Conservation (phyloP, 2,113 vertebrate species). For the Bombycilla garrulus region DNA sequence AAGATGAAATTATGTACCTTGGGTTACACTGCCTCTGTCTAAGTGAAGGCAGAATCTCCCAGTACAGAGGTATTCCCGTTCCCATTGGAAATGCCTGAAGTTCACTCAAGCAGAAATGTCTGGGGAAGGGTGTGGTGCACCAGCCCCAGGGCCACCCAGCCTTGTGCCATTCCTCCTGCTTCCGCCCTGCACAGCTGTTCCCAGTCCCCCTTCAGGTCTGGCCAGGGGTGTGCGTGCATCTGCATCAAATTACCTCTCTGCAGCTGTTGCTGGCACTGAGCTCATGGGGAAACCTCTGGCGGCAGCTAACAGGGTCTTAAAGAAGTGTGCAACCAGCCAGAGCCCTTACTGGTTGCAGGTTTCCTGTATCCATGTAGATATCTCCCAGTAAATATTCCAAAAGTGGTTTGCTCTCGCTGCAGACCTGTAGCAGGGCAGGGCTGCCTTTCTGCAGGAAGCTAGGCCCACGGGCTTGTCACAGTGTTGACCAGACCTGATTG, state of each 20-base stretch:
- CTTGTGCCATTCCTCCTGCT: neutral
- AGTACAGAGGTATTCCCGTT: neutral
- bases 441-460: neutral
- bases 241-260: neutral
- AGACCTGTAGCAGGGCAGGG: neutral
- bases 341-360: neutral
- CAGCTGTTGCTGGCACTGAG: neutral
- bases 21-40: neutral
- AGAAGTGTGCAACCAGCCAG: neutral
- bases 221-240: neutral
- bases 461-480: accelerated
- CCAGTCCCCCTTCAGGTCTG: neutral
- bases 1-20: neutral
- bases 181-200: neutral
- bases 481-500: neutral
- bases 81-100: neutral
- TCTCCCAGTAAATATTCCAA: neutral
- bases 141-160: neutral
- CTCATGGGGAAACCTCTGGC: neutral
- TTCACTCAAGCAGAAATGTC: neutral
- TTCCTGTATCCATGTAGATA: neutral
- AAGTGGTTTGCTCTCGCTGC: neutral
- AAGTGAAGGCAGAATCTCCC: neutral
- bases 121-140: neutral
- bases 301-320: neutral